Percentiles rank a stretch among this genome's conserved stretches.
phyloP scores from a whole-genome alignment of 2,113 vertebrate genomes.

The Meles meles region DNA sequence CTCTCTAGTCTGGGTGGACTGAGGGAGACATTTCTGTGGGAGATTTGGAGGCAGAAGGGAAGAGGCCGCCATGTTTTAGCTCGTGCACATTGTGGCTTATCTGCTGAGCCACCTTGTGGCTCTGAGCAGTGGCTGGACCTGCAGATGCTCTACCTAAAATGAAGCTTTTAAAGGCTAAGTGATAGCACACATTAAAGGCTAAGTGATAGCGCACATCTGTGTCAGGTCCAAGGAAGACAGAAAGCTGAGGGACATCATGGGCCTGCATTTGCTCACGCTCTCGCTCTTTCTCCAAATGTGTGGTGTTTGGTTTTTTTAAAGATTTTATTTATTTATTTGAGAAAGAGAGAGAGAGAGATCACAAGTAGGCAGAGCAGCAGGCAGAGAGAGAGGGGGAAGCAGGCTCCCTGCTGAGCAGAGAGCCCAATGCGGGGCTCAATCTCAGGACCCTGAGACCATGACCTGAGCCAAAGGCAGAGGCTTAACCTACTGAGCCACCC shows the following conservation, averaged over 20 bases:
- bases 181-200: background rate
- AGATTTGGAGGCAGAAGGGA: background rate
- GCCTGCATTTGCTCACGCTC: background rate
- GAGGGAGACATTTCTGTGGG: background rate
- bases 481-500: too few relatives aligned
- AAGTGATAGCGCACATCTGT: background rate
- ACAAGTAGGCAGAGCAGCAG: too few relatives aligned
- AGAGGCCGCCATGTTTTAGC: background rate
- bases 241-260: background rate
- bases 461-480: too few relatives aligned
- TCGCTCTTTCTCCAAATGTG: background rate
- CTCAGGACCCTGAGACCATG: too few relatives aligned
- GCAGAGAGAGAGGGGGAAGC: too few relatives aligned
- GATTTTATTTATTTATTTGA: too few relatives aligned
- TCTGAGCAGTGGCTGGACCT: background rate
- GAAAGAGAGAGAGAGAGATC: too few relatives aligned
- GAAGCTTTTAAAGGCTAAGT: background rate
- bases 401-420: too few relatives aligned
- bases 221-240: background rate
- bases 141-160: background rate
- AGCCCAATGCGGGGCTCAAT: too few relatives aligned
- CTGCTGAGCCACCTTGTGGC: background rate
- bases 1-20: background rate
- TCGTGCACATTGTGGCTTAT: background rate
- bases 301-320: background rate